Evolutionary conservation across 1,140 invertebrate genomes (phyloP), one percentile per base, ranked within the genome.

Genomic region (Tyrophagus putrescentiae): DNA sequence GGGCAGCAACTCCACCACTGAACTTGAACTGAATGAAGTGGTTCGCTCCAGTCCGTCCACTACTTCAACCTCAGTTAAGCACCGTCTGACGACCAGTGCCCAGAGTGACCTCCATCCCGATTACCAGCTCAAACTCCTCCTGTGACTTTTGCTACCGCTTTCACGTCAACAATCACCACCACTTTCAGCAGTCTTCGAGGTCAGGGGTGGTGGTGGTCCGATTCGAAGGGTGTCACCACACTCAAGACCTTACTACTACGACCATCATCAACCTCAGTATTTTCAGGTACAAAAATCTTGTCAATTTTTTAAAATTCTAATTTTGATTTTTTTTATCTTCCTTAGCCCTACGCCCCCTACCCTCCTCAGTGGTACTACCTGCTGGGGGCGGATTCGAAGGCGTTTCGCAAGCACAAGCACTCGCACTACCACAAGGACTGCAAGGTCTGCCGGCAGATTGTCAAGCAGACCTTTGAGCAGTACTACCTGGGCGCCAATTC

Each of bases 361-460:
- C 52, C 52, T 9, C 52, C 52, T 11, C 52, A 54, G 39, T 54
- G 52, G 52, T 54, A 54, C 27, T 54, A 54, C 25, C 31, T 54
- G 27, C 39, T 54, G 27, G 52, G 31, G 2, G 52, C 52, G 1
- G 52, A 54, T 54, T 34, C 52, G 4, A 54, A 54, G 39, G 13
- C 32, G 25, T 54, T 54, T 32, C 52, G 52, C 11, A 54, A 54
- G 25, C 52, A 54, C 25, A 13, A 27, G n/a, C 52, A 54, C 27
- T 27, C 52, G 13, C 52, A 54, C 27, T 54, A 54, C 39, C 25
- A 34, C 21, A 13, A 23, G 11, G 52, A 54, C 27, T 54, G 52
- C 27, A 13, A 25, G 2, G 7, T 9, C 21, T 54, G 52, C 39
- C 13, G 52, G n/a, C 7, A 28, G 13, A 54, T 54, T 13, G 52